These are phyloP conservation scores for Lagodon rhomboides DNA, from an alignment of 2,797 vertebrate species.

Conservation along the genomic window DNA sequence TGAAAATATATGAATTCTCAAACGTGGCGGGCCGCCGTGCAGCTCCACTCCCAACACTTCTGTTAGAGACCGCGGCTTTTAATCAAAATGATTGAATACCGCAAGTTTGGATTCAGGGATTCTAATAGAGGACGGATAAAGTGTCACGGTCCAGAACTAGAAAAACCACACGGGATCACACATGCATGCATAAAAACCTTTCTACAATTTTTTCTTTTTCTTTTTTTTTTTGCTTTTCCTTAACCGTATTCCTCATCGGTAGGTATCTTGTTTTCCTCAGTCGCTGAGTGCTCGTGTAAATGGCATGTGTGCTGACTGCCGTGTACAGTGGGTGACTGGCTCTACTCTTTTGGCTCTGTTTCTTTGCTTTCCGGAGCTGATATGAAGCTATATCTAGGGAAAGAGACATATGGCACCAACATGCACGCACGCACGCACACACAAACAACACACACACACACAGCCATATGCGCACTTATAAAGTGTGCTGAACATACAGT, in stretches of 20 bases:
- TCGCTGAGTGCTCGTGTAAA: conserved; percentile 82
- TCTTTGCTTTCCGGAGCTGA: conserved; percentile 89
- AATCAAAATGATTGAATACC: conserved; percentile 99
- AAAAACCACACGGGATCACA: conserved; percentile 80
- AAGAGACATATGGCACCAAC: conserved; percentile 91
- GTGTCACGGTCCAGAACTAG: conserved; percentile 82
- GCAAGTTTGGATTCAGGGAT: conserved; percentile 96
- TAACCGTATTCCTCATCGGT: conserved; percentile 75
- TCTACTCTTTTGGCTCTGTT: conserved; percentile 90
- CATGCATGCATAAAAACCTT: conserved; percentile 82
- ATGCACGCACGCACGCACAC: conserved; percentile 49
- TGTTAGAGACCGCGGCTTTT: conserved; percentile 99
- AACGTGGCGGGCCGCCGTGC: conserved; percentile 95
- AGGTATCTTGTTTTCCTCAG: conserved; percentile 63
- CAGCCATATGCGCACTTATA: conserved; percentile 37
- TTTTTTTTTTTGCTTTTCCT: conserved; percentile 21
- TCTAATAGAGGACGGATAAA: conserved; percentile 86
- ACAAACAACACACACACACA: conserved; percentile 26
- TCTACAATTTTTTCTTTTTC: conserved; percentile 27
- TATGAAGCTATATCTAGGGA: conserved; percentile 90
- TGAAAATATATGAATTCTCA: conserved; percentile 99
- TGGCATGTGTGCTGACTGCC: conserved; percentile 65
- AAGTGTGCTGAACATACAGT: conserved; percentile 82
- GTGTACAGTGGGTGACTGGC: conserved; percentile 78
- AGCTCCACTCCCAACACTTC: conserved; percentile 96